Evolutionary conservation across 2,888 invertebrate genomes (phyloP).

Genomic region (Andrena dorsata): DNA sequence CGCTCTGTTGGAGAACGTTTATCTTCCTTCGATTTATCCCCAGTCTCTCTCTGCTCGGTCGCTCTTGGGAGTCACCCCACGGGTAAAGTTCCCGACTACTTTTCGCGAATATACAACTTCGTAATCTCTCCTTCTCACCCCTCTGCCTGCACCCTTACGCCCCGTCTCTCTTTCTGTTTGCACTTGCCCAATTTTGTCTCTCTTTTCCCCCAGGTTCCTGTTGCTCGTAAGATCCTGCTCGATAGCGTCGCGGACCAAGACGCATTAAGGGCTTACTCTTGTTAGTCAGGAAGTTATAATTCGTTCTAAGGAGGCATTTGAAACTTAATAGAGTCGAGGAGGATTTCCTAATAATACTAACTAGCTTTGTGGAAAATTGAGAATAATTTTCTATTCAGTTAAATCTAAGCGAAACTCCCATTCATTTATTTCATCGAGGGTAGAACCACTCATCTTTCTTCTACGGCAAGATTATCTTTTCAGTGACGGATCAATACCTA

Average conservation of each 20-base stretch:
- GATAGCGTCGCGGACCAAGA: background rate
- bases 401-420: background rate
- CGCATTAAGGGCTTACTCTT: constrained; percentile 4
- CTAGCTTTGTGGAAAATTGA: background rate
- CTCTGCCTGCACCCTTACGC: background rate
- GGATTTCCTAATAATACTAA: background rate
- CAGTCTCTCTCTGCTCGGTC: constrained; percentile 20
- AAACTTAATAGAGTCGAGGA: background rate
- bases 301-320: background rate
- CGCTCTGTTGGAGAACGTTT: constrained; percentile 40
- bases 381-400: background rate
- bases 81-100: constrained; percentile 55
- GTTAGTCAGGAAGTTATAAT: constrained; percentile 1
- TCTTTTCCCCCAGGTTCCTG: constrained; percentile 7
- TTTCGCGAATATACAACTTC: constrained; percentile 59
- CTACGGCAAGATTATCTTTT: too few species aligned
- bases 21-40: constrained; percentile 39
- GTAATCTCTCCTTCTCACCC: constrained; percentile 44
- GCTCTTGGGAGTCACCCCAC: constrained; percentile 34
- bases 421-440: background rate
- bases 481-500: too few species aligned
- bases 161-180: constrained; percentile 5
- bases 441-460: background rate
- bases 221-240: constrained; percentile 3
- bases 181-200: background rate